Base-by-base conservation (phyloP, 2,797 vertebrate species). In the Podarcis siculus region DNA sequence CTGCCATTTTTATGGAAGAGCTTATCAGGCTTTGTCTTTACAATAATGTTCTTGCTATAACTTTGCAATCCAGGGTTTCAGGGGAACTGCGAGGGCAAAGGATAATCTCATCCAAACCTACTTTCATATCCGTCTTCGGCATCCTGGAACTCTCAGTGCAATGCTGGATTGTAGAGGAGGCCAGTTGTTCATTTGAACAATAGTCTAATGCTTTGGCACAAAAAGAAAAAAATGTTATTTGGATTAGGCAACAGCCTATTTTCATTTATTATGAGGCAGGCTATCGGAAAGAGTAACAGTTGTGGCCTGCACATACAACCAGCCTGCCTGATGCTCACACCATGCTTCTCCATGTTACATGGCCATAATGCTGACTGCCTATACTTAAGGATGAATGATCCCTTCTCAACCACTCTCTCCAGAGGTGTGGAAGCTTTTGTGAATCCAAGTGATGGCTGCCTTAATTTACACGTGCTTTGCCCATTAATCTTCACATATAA, bases 1-100 rank as follows among this genome's bases (percentile, higher is more conserved):
- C 94, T 95, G 91, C 95, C 93, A 8, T n/a, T 92, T 84, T 90
- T 83, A 90, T 94, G 89, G 87, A 93, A 81, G 87, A 76, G 55
- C 88, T 90, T 84, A 64, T 85, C 49, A 90, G 79, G 89, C 87
- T 86, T 66, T 72, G 88, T 69, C 23, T 72, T 15, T 61, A 10
- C 39, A 61, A 27, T 10, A 72, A 35, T 13, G 61, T 32, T 2
- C 73, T 92, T 85, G 91, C 91, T 71, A 0, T 87, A 82, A 69
- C 81, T 87, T 85, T 83, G 76, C n/a, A 66, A 69, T 78, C 61
- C 21, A 0, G 23, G 19, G 30, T 87, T 86, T 85, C 88, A 92
- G 89, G 89, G 88, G 93, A 83, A 75, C 39, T 76, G 58, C 37
- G 19, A 32, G 82, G 90, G 82, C 32, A 58, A 76, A 91, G 49